These are phyloP conservation scores for Tribolium madens DNA, from an alignment of 1,140 invertebrate genomes.

Conservation along the genomic window DNA sequence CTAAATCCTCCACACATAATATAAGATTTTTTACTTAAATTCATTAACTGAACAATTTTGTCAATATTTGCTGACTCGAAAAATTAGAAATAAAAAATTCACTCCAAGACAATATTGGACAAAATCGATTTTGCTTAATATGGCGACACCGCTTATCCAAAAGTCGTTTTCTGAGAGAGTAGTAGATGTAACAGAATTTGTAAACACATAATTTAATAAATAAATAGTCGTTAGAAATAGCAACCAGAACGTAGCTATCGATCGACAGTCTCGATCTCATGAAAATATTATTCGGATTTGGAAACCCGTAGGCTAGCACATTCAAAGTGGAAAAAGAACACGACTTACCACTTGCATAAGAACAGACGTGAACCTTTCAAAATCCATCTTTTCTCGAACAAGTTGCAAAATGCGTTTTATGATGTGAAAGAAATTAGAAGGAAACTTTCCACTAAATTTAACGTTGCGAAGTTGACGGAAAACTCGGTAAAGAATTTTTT, in stretches of 20 bases:
- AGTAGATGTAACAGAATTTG: background rate
- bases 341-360: background rate
- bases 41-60: too few relatives aligned
- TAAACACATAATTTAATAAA: background rate
- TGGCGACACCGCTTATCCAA: background rate
- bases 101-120: too few relatives aligned
- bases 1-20: too few relatives aligned
- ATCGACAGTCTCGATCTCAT: background rate
- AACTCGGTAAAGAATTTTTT: background rate
- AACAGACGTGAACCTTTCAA: background rate
- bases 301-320: background rate
- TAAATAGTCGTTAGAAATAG: background rate
- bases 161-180: background rate
- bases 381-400: background rate
- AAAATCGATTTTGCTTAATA: too few relatives aligned
- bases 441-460: conserved; percentile 4
- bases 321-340: background rate
- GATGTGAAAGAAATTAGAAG: conserved; percentile 11
- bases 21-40: too few relatives aligned
- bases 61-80: too few relatives aligned
- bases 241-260: background rate
- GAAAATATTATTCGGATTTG: background rate
- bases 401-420: conserved; percentile 1
- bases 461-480: background rate
- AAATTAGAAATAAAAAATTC: too few relatives aligned